phyloP scores from a whole-genome alignment of 2,797 vertebrate genomes.

The Helicolenus hilgendorfi region DNA sequence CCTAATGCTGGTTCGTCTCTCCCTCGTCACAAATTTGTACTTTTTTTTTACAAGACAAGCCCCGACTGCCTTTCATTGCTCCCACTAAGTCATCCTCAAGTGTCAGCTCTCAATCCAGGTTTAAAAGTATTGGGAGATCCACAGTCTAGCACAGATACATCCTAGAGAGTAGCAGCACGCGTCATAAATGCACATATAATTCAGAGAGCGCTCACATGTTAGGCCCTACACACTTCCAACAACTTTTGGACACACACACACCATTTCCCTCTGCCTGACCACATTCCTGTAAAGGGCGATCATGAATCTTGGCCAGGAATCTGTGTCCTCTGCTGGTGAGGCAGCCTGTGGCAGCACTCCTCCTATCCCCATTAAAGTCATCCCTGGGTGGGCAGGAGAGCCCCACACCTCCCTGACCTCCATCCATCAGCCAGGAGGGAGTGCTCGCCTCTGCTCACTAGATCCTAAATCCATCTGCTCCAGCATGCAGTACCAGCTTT shows the following conservation, averaged over 20 bases:
- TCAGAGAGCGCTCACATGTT: neutral
- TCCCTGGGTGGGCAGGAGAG: constrained; percentile 87
- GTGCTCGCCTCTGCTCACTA: constrained; percentile 63
- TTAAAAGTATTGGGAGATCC: constrained; percentile 49
- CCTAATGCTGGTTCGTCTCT: constrained; percentile 85
- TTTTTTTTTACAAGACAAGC: constrained; percentile 79
- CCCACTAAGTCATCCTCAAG: constrained; percentile 75
- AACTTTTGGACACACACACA: constrained; percentile 5
- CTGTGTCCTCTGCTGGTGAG: constrained; percentile 76
- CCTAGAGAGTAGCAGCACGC: constrained; percentile 9
- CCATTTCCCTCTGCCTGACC: constrained; percentile 69
- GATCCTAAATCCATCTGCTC: constrained; percentile 81
- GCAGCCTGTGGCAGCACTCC: constrained; percentile 83
- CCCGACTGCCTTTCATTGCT: constrained; percentile 67
- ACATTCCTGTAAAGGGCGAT: constrained; percentile 87
- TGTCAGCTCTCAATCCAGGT: constrained; percentile 78
- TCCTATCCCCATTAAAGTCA: constrained; percentile 85
- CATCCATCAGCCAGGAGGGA: constrained; percentile 88
- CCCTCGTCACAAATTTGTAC: constrained; percentile 80
- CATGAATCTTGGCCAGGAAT: constrained; percentile 88
- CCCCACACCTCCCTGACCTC: constrained; percentile 81
- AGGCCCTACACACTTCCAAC: neutral
- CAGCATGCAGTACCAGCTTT: constrained; percentile 22
- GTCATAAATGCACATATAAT: constrained; percentile 10
- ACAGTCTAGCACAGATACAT: constrained; percentile 26